phyloP scores from a whole-genome alignment of 64 coral and sea anemone genomes.

The Anthopleura sola region DNA sequence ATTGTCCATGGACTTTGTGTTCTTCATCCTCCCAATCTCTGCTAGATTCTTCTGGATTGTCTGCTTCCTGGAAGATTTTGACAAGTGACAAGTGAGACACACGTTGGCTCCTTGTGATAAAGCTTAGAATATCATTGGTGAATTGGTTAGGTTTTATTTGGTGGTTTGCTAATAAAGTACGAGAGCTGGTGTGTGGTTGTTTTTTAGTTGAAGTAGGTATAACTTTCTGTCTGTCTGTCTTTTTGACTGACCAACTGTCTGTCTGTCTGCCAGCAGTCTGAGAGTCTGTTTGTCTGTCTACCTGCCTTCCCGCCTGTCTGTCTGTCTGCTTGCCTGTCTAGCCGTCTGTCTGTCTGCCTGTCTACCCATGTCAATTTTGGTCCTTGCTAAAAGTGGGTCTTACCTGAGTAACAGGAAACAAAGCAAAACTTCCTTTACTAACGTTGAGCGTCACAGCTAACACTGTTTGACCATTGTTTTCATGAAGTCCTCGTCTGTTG shows the following conservation, averaged over 20 bases:
- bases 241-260: no score
- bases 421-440: slow-evolving; percentile 52
- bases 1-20: slow-evolving; percentile 43
- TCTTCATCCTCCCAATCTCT: neutral
- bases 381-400: neutral
- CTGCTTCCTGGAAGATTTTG: neutral
- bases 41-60: neutral
- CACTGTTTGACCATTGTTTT: slow-evolving; percentile 56
- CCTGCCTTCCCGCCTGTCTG: no score
- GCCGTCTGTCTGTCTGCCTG: neutral
- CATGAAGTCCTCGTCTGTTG: slow-evolving; percentile 43
- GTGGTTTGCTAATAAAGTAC: no score
- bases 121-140: no score
- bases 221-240: no score
- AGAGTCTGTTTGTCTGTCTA: no score
- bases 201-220: no score
- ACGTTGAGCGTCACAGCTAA: slow-evolving; percentile 70
- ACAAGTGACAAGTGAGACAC: neutral
- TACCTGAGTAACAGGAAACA: slow-evolving; percentile 83
- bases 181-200: no score
- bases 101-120: neutral
- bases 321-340: no score
- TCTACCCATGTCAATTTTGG: neutral
- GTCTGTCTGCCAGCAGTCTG: no score
- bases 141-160: no score